Evolutionary conservation across 1,140 invertebrate species (phyloP), one percentile per base, ranked within the genome.

Genomic region (Caenorhabditis tropicalis): DNA sequence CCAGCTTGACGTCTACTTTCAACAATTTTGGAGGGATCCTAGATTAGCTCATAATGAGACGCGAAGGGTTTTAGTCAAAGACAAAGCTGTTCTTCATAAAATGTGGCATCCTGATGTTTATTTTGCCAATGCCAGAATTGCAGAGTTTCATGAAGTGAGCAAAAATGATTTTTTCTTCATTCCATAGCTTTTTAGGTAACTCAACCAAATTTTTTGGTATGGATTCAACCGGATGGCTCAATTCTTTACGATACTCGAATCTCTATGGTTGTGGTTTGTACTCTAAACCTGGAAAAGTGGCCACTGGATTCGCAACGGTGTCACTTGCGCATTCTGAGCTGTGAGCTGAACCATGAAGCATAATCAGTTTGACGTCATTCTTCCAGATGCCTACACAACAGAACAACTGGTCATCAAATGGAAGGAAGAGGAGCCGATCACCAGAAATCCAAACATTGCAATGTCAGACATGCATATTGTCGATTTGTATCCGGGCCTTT

Each of bases 271-370:
- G 94, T 94, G 88, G 93, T 93, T 2, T 94, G 93, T 88, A 94
- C 93, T 93, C 93, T 94, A 93, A 93, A 94, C 85, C 90, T 94
- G 4, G 93, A 92, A 0, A 93, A 93, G 86, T 94, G 93, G 90
- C 93, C 93, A 0, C 88, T 94, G 58, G 93, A 94, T 87, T 91
- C 33, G 92, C 89, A 94, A 89, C 91, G 92, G n/a, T 94, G 93
- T 88, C 93, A 93, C 48, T 93, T 94, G 91, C 93, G 94, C 88
- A 92, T 94, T 43, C 92, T 94, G 0, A 93, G 93, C 81, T 94
- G 93, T 94, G 87, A 90, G 92, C 81, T 85, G 29, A 10, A 27
- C 29, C 49, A 31, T 56, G 9, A 81, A 16, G n/a, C 53, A 53
- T 81, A 53, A 51, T 81, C 79, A 81, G 79, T 51, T 81, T 81